Percentiles rank a stretch among this genome's conserved stretches.
These are phyloP conservation scores for Leptinotarsa rubiginosa DNA, from an alignment of 2,888 invertebrate species.

Conservation along the genomic window DNA sequence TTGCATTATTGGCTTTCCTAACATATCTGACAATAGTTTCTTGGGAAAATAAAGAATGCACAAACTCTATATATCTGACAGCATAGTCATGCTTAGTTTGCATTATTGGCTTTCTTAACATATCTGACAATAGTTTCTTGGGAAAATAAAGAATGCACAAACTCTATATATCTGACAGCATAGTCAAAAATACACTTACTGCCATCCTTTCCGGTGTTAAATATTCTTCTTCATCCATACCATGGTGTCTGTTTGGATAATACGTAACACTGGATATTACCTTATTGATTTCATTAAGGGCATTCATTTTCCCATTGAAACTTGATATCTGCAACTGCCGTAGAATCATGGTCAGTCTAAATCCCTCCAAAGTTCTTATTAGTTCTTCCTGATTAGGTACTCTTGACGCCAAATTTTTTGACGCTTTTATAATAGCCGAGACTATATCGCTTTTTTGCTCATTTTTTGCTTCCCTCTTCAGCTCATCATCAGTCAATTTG, in stretches of 20 bases:
- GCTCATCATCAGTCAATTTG: constrained; percentile 92
- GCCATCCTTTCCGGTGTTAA: constrained; percentile 94
- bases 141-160: too few relatives aligned
- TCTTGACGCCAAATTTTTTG: constrained; percentile 88
- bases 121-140: too few relatives aligned
- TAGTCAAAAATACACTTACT: constrained; percentile 69
- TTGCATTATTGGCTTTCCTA: too few relatives aligned
- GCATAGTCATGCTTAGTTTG: too few relatives aligned
- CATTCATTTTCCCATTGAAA: constrained; percentile 99
- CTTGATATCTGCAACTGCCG: constrained; percentile 92
- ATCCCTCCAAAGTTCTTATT: constrained; percentile 86
- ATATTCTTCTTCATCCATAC: constrained; percentile 88
- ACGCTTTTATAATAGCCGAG: constrained; percentile 92
- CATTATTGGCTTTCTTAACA: too few relatives aligned
- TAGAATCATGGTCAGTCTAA: constrained; percentile 95
- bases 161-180: background rate
- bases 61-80: too few relatives aligned
- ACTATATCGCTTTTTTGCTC: constrained; percentile 97
- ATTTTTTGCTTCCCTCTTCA: constrained; percentile 94
- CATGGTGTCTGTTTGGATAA: constrained; percentile 82
- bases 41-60: too few relatives aligned
- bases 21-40: too few relatives aligned
- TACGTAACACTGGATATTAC: constrained; percentile 91
- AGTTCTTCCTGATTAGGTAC: constrained; percentile 87
- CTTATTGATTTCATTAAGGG: constrained; percentile 97